Evolutionary conservation across 2,888 invertebrate genomes (phyloP).

Genomic region (Callosobruchus maculatus): DNA sequence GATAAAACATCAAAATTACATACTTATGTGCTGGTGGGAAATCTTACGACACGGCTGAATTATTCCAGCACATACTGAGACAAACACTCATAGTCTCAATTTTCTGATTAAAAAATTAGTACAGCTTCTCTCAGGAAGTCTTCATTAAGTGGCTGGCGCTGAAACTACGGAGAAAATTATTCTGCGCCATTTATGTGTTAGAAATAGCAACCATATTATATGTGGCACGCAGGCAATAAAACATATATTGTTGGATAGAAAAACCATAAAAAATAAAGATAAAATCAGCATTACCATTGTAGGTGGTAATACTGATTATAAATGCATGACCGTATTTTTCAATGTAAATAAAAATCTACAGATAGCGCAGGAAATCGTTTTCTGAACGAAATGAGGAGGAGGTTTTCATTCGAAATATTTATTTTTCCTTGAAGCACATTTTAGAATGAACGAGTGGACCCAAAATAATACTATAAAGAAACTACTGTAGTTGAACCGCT

Average conservation of each 20-base stretch:
- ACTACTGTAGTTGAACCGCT: too few relatives aligned
- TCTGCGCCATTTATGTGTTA: not conserved
- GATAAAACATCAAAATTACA: too few relatives aligned
- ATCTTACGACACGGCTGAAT: not conserved
- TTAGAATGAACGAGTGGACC: too few relatives aligned
- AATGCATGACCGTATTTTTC: too few relatives aligned
- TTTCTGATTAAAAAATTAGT: not conserved
- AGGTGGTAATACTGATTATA: too few relatives aligned
- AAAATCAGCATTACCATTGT: too few relatives aligned
- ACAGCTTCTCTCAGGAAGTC: not conserved
- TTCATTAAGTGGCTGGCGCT: not conserved
- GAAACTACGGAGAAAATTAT: not conserved
- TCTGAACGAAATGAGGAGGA: too few relatives aligned
- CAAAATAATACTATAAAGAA: too few relatives aligned
- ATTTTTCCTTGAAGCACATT: too few relatives aligned
- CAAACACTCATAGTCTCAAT: not conserved
- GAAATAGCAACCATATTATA: not conserved
- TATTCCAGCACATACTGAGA: not conserved
- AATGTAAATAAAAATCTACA: too few relatives aligned
- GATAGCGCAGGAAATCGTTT: too few relatives aligned
- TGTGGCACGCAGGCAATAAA: not conserved
- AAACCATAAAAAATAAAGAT: not conserved
- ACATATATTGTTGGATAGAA: not conserved
- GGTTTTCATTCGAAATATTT: too few relatives aligned
- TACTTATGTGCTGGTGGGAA: not conserved